Conservation (phyloP, 2,113 vertebrate genomes). For the Meriones unguiculatus region DNA sequence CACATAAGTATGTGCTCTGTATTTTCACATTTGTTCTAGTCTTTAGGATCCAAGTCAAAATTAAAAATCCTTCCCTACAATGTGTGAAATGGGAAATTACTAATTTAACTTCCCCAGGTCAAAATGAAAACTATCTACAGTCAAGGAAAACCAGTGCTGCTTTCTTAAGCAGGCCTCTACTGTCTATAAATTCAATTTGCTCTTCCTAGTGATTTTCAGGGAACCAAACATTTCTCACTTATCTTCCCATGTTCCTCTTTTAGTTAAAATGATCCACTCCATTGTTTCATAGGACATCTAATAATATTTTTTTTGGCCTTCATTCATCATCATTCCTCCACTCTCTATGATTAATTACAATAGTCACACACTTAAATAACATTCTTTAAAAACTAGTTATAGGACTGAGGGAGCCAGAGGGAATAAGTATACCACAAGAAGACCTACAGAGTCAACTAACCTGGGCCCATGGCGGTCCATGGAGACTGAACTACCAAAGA, state of each 20-base stretch:
- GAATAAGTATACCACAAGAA: no score
- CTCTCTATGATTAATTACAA: background rate
- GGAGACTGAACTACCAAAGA: no score
- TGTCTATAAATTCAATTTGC: slow-evolving; percentile 6
- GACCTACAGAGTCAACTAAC: no score
- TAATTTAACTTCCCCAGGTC: background rate
- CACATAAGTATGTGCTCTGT: background rate
- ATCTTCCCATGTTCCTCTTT: background rate
- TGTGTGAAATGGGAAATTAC: background rate
- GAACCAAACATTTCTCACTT: background rate
- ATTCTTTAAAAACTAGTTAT: slow-evolving; percentile 35
- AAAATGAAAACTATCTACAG: slow-evolving; percentile 30
- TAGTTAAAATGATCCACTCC: slow-evolving; percentile 8
- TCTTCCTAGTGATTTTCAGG: background rate
- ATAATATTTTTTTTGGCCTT: background rate
- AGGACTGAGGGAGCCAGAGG: background rate
- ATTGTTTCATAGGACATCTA: background rate
- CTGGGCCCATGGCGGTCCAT: no score
- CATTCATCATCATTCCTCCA: background rate
- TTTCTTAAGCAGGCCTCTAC: background rate
- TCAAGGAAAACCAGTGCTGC: slow-evolving; percentile 3
- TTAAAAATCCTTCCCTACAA: slow-evolving; percentile 15
- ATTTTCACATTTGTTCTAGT: slow-evolving; percentile 36
- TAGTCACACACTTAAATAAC: background rate
- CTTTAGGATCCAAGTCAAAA: slow-evolving; percentile 27